phyloP scores from a whole-genome alignment of 2,888 invertebrate genomes.

The Apamea sordens region DNA sequence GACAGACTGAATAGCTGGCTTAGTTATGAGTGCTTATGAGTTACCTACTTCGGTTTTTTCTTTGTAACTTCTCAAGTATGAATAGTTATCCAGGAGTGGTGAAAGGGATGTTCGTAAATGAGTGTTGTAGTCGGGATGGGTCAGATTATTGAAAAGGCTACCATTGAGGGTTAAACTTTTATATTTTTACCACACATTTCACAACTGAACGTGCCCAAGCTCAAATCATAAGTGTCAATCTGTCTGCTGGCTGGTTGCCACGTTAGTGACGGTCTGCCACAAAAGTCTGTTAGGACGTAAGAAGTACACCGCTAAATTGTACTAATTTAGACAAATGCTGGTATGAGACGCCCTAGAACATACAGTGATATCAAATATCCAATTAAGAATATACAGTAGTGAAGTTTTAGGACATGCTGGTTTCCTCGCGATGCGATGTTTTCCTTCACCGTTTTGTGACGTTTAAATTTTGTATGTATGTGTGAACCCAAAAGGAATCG shows the following conservation, averaged over 20 bases:
- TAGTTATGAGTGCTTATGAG: conserved; percentile 37
- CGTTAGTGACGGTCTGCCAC: too few species aligned
- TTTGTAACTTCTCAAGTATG: not conserved
- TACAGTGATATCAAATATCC: not conserved
- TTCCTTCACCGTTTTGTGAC: too few species aligned
- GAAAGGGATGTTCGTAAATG: not conserved
- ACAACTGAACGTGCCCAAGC: too few species aligned
- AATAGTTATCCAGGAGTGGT: not conserved
- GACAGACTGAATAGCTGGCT: conserved; percentile 62
- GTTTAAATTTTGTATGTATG: not conserved
- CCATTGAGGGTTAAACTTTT: too few species aligned
- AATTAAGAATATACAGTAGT: conserved; percentile 8
- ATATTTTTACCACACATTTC: too few species aligned
- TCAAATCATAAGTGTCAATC: too few species aligned
- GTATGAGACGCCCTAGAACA: not conserved
- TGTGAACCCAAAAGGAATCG: not conserved
- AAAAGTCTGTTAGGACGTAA: too few species aligned
- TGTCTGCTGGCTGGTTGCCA: too few species aligned
- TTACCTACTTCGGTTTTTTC: not conserved
- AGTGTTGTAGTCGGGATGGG: not conserved
- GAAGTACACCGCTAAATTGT: too few species aligned
- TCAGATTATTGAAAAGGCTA: too few species aligned
- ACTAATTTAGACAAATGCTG: not conserved
- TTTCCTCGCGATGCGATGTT: too few species aligned
- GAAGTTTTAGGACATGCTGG: too few species aligned